phyloP scores from a whole-genome alignment of 1,140 invertebrate species.

The Drosophila dunni region DNA sequence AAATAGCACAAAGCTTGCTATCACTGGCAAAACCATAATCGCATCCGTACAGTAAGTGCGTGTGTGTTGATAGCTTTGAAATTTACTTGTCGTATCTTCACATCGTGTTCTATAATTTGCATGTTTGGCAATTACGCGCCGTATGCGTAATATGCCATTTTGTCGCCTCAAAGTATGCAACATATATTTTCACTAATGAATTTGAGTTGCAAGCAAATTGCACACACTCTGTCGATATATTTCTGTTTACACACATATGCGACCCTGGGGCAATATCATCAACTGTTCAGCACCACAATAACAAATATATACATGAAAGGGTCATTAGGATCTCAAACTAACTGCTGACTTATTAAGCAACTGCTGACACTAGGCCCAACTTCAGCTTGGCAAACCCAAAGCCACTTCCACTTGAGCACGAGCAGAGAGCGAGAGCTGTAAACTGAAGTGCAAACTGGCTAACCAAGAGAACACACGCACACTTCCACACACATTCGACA shows the following conservation, averaged over 20 bases:
- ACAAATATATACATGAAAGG: neutral
- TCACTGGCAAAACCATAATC: slow-evolving; percentile 10
- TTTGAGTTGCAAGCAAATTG: neutral
- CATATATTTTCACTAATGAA: slow-evolving; percentile 41
- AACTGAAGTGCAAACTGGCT: slow-evolving; percentile 48
- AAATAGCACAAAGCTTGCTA: slow-evolving; percentile 16
- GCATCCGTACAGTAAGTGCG: neutral
- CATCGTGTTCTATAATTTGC: slow-evolving; percentile 36
- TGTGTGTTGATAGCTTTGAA: slow-evolving; percentile 20
- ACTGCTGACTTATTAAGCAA: slow-evolving; percentile 55
- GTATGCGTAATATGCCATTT: slow-evolving; percentile 35
- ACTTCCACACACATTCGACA: slow-evolving; percentile 1
- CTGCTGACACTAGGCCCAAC: slow-evolving; percentile 21
- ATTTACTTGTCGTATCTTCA: slow-evolving; percentile 17
- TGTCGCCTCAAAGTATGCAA: slow-evolving; percentile 24
- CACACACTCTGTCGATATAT: slow-evolving; percentile 1
- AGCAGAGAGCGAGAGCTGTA: slow-evolving; percentile 15
- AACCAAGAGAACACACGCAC: slow-evolving; percentile 10
- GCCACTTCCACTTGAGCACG: slow-evolving; percentile 65
- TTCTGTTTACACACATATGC: neutral
- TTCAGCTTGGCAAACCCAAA: slow-evolving; percentile 15
- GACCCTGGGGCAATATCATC: slow-evolving; percentile 19
- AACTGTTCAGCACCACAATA: slow-evolving; percentile 6
- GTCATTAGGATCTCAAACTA: slow-evolving; percentile 29
- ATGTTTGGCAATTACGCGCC: slow-evolving; percentile 54